Evolutionary conservation across 2,113 vertebrate genomes (phyloP).

Genomic region (Corvus hawaiiensis): DNA sequence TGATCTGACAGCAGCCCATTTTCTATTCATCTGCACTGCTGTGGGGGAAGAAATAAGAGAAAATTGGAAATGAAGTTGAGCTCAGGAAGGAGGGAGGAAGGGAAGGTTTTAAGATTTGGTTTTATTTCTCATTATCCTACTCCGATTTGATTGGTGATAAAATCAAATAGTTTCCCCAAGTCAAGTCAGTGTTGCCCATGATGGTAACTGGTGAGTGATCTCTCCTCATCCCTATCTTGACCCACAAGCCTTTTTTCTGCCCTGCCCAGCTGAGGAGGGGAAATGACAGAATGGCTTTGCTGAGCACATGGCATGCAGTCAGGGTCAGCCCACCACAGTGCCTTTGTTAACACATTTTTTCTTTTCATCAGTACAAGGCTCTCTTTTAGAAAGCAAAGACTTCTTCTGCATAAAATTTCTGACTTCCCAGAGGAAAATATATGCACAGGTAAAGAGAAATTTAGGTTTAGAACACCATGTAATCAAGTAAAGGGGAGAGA

Average conservation of each 20-base stretch:
- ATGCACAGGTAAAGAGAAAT: not conserved
- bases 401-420: not conserved
- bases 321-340: not conserved
- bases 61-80: not conserved
- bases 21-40: not conserved
- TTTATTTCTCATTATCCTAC: not conserved
- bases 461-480: not conserved
- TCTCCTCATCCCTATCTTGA: not conserved
- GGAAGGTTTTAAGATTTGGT: not conserved
- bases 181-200: not conserved
- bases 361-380: not conserved
- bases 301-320: too few species aligned
- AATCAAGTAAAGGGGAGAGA: not conserved
- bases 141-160: not conserved
- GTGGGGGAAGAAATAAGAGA: not conserved
- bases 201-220: not conserved
- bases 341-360: not conserved
- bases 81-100: not conserved
- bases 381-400: not conserved
- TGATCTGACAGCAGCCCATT: not conserved
- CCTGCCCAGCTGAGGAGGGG: not conserved
- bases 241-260: not conserved
- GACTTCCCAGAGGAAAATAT: not conserved
- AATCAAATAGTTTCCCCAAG: not conserved
- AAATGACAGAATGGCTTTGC: not conserved